Evolutionary conservation across 2,888 invertebrate species (phyloP), one percentile per base, ranked within the genome.

Genomic region (Coleophora flavipennella): DNA sequence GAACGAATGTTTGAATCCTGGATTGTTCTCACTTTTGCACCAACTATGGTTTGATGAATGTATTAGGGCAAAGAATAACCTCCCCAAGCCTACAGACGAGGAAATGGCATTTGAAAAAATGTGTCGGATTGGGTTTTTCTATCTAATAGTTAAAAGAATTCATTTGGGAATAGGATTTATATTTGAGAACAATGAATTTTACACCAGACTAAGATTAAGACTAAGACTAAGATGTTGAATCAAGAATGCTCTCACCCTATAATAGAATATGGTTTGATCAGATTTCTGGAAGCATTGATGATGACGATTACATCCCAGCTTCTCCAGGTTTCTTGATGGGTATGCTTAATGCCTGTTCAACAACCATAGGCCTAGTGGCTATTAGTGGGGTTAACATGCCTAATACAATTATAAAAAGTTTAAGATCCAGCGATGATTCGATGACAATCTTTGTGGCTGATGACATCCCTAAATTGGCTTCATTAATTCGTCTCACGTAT

Each of bases 211-310:
- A 12, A 34, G 35, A n/a, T 20, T 7, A 11, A 9, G 27, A 9
- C 6, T 8, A 25, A 8, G 33, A n/a, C 12, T 12, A 36, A 39
- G 35, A 26, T 27, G 36, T 33, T 38, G 32, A 27, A 35, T 10
- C 13, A 31, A 12, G 13, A 13, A 37, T 32, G 27, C 31, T 31
- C 31, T 25, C 31, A 29, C 9, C 26, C 29, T 25, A 28, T 38
- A 38, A 35, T 35, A 13, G 12, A 28, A n/a, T n/a, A n/a, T n/a
- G n/a, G n/a, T n/a, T n/a, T n/a, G n/a, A n/a, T n/a, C n/a, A n/a
- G n/a, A n/a, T n/a, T n/a, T n/a, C n/a, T n/a, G n/a, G n/a, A 28
- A 35, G 35, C 25, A 36, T 20, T 12, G 13, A 11, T 35, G 25
- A 14, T 31, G 9, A n/a, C n/a, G 13, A 27, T 20, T 35, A 31